phyloP scores from a whole-genome alignment of 2,797 vertebrate species.

The Ispidina lecontei region DNA sequence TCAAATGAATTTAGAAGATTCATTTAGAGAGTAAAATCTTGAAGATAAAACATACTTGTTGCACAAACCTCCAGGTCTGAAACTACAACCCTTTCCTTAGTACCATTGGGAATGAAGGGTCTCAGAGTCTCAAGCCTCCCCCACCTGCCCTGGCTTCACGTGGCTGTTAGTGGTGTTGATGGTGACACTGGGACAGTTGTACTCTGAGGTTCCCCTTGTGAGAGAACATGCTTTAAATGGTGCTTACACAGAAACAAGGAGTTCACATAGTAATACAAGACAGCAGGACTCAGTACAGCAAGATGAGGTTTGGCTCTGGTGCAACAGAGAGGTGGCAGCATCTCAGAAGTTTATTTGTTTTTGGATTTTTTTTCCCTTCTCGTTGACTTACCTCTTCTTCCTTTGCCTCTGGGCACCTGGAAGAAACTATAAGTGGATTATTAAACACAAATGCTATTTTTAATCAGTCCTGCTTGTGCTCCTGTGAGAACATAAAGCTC shows the following conservation, averaged over 20 bases:
- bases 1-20: neutral
- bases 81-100: neutral
- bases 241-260: neutral
- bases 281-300: fast-evolving
- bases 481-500: neutral
- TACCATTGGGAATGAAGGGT: neutral
- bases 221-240: neutral
- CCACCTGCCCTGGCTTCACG: too few relatives aligned
- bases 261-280: neutral
- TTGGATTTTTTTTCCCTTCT: neutral
- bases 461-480: neutral
- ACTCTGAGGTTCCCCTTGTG: neutral
- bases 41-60: neutral
- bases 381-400: conserved; percentile 29
- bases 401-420: neutral
- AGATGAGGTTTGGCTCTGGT: neutral
- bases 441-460: neutral
- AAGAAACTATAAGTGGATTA: neutral
- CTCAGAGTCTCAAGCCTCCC: neutral
- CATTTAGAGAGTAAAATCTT: neutral
- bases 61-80: neutral
- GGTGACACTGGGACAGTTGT: neutral
- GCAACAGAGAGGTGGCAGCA: neutral
- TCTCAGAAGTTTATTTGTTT: neutral
- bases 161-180: neutral